Conservation (phyloP, 1,140 invertebrate species). For the Nasonia giraulti region DNA sequence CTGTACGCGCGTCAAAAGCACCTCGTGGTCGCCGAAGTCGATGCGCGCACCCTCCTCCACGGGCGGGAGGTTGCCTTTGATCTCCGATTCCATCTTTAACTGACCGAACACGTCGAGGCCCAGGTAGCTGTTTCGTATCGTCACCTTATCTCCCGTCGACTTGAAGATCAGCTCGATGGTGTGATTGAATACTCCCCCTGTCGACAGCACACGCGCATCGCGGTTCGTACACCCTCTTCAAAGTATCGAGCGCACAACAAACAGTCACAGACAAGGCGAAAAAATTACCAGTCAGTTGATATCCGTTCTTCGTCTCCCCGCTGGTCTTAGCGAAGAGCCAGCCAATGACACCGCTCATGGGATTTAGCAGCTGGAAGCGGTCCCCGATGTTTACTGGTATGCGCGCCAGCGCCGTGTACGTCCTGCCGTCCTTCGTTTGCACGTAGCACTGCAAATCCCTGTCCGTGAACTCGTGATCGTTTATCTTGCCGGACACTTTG, state of each 20-base stretch:
- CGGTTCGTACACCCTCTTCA: not conserved
- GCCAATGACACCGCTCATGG: constrained; percentile 87
- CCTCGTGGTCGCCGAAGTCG: constrained; percentile 85
- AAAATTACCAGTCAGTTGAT: constrained; percentile 82
- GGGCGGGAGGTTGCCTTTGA: constrained; percentile 86
- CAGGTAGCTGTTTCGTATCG: constrained; percentile 85
- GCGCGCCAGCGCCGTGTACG: constrained; percentile 92
- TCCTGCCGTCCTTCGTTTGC: constrained; percentile 89
- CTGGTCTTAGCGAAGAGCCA: constrained; percentile 93
- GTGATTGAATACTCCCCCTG: constrained; percentile 89
- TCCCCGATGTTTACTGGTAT: constrained; percentile 83
- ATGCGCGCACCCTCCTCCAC: constrained; percentile 79
- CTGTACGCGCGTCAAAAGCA: constrained; percentile 84
- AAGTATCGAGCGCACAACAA: too few species aligned
- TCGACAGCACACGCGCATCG: constrained; percentile 55
- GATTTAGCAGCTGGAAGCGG: constrained; percentile 86
- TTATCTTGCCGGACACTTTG: constrained; percentile 86
- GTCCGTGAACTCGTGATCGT: constrained; percentile 82
- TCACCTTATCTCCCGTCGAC: constrained; percentile 81
- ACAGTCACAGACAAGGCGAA: not conserved
- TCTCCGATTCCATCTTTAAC: constrained; percentile 83
- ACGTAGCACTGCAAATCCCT: constrained; percentile 95
- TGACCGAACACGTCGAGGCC: constrained; percentile 95
- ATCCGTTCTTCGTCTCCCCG: constrained; percentile 87
- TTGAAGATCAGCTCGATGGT: constrained; percentile 84